A percentile compares a stretch with the other conserved stretches of the same genome.
Conservation (phyloP, 1,140 invertebrate species). For the Diachasmimorpha longicaudata region DNA sequence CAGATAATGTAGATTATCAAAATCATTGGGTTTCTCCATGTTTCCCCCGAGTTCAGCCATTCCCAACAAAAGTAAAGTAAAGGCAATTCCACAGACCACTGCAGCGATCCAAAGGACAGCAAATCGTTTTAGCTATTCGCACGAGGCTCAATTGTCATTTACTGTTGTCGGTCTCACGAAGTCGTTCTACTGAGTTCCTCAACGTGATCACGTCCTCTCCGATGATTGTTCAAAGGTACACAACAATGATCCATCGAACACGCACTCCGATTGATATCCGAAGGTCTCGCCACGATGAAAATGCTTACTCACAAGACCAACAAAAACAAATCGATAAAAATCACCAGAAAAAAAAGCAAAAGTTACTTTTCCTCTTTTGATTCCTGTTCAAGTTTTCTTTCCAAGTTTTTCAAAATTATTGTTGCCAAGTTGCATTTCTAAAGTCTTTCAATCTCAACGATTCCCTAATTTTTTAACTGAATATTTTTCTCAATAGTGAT, state of each 20-base stretch:
- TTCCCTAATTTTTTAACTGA: too few relatives aligned
- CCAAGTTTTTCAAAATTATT: too few relatives aligned
- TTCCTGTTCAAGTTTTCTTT: too few relatives aligned
- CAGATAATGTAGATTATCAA: conserved; percentile 62
- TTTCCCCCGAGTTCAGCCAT: not conserved
- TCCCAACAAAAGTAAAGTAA: too few relatives aligned
- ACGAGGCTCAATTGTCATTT: not conserved
- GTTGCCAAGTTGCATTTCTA: too few relatives aligned
- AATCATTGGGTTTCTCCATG: conserved; percentile 40
- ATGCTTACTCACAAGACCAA: not conserved
- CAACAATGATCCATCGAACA: not conserved
- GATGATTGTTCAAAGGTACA: not conserved
- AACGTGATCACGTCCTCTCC: not conserved
- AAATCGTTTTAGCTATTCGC: not conserved
- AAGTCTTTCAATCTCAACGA: too few relatives aligned
- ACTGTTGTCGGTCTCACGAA: not conserved
- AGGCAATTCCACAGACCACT: too few relatives aligned
- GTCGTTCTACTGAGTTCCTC: not conserved
- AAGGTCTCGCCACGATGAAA: not conserved
- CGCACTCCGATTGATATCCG: not conserved
- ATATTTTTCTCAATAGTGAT: not conserved
- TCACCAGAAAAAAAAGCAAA: too few relatives aligned
- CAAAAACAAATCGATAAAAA: not conserved
- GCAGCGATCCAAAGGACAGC: not conserved
- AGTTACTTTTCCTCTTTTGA: too few relatives aligned